phyloP scores from a whole-genome alignment of 2,113 vertebrate species.

The Coptodon rendalli region DNA sequence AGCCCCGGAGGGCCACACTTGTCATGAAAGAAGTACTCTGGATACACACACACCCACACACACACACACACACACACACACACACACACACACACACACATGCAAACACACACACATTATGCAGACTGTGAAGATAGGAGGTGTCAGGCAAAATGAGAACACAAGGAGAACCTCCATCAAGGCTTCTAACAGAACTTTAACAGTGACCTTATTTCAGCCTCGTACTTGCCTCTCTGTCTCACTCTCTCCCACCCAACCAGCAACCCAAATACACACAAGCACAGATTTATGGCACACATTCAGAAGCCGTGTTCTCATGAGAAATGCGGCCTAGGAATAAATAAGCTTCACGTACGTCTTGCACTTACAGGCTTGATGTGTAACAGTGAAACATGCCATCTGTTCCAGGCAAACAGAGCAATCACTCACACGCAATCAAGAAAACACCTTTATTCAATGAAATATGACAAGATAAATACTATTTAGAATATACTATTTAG shows the following conservation, averaged over 20 bases:
- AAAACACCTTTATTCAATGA: background rate
- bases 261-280: background rate
- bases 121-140: conserved; percentile 10
- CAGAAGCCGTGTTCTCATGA: conserved; percentile 26
- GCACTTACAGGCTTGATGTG: background rate
- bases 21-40: conserved; percentile 47
- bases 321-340: conserved; percentile 34
- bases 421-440: background rate
- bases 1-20: conserved; percentile 45
- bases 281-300: conserved; percentile 25
- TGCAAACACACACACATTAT: background rate
- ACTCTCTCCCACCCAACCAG: background rate
- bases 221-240: background rate
- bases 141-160: conserved; percentile 32
- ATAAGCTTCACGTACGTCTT: background rate
- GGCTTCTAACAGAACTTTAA: conserved; percentile 28
- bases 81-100: background rate
- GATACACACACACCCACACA: conserved; percentile 1
- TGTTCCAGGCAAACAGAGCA: background rate
- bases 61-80: background rate
- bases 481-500: background rate
- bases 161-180: conserved; percentile 41
- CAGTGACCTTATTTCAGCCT: conserved; percentile 54
- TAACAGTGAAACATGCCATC: background rate
- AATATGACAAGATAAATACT: background rate